phyloP scores from a whole-genome alignment of 1,140 invertebrate genomes.

The Hyles euphorbiae region DNA sequence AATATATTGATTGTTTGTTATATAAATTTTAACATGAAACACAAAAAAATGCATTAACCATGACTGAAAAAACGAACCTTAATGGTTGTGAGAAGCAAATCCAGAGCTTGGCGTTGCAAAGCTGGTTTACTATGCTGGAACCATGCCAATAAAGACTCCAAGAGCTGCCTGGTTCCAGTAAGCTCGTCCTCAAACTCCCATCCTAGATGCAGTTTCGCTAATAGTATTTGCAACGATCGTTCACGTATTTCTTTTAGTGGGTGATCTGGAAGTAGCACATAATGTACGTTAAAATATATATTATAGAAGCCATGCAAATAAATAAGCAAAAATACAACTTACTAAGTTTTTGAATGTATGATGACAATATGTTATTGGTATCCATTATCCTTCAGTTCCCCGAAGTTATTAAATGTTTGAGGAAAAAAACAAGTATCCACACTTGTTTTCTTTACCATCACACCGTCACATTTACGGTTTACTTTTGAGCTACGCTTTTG shows the following conservation, averaged over 20 bases:
- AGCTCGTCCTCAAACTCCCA: conserved; percentile 62
- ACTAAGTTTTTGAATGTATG: conserved; percentile 59
- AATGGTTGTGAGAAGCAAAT: conserved; percentile 43
- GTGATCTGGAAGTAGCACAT: conserved; percentile 36
- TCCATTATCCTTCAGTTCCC: conserved; percentile 11
- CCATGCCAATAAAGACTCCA: conserved; percentile 53
- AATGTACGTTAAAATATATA: neutral
- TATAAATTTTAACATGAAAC: too few relatives aligned
- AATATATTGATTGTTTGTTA: too few relatives aligned
- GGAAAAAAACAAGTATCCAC: neutral
- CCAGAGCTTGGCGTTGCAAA: conserved; percentile 48
- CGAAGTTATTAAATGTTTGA: neutral
- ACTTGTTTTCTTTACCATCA: neutral
- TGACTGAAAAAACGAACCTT: conserved; percentile 36
- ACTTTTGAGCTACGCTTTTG: too few relatives aligned
- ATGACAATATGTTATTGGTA: conserved; percentile 28
- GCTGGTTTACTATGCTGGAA: conserved; percentile 42
- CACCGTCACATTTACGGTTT: neutral
- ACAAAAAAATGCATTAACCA: conserved; percentile 1
- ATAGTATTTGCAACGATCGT: conserved; percentile 46
- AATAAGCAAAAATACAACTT: conserved; percentile 12
- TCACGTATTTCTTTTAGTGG: conserved; percentile 65
- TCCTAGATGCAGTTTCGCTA: conserved; percentile 50
- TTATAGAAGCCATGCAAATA: neutral
- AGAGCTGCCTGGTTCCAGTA: conserved; percentile 37